Conservation (phyloP, 92 coral and sea anemone species). For the Pocillopora meandrina region DNA sequence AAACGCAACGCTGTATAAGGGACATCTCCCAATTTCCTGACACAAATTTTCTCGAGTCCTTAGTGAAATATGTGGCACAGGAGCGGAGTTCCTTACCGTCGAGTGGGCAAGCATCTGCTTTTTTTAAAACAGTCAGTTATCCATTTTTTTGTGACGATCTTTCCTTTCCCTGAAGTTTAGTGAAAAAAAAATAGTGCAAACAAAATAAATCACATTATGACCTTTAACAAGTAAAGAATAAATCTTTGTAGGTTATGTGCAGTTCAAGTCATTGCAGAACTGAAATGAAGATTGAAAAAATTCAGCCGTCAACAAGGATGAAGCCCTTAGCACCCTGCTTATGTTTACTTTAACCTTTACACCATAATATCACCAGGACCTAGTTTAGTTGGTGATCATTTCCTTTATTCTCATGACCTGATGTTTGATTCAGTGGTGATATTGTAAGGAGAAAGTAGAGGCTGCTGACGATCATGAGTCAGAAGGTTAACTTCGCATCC, state of each 20-base stretch:
- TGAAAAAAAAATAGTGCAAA: not conserved
- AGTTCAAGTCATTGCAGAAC: not conserved
- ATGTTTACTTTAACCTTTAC: too few species aligned
- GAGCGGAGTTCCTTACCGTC: slow-evolving; percentile 60
- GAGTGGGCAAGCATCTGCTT: slow-evolving; percentile 70
- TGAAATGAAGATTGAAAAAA: not conserved
- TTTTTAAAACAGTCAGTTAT: slow-evolving; percentile 83
- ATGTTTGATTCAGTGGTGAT: too few species aligned
- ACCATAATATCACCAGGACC: too few species aligned
- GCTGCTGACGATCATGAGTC: too few species aligned
- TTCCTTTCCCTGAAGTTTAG: slow-evolving; percentile 75
- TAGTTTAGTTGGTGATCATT: too few species aligned
- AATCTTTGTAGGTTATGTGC: not conserved
- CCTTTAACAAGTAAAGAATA: not conserved
- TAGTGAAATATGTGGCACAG: not conserved
- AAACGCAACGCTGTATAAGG: not conserved
- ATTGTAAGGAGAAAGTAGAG: too few species aligned
- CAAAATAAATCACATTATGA: not conserved
- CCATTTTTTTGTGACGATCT: slow-evolving; percentile 91
- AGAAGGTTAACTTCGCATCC: too few species aligned
- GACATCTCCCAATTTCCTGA: not conserved
- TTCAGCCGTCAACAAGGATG: too few species aligned
- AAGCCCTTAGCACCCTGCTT: too few species aligned
- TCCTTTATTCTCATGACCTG: too few species aligned
- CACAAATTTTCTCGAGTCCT: not conserved